Conservation (phyloP, 2,888 invertebrate genomes). For the Drosophila eohydei region DNA sequence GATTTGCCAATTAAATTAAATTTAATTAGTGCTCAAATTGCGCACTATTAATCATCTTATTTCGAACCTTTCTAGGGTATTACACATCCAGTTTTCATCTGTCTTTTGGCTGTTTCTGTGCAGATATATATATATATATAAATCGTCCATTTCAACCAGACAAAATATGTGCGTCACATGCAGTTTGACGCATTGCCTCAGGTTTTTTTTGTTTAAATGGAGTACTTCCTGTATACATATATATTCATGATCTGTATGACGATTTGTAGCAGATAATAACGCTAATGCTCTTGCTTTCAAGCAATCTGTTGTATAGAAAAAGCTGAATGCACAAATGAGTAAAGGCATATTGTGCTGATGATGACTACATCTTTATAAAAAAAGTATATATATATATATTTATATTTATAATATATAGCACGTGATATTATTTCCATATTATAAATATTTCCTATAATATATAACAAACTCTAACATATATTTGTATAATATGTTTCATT, state of each 20-base stretch:
- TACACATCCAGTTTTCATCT: conserved; percentile 3
- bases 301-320: background rate
- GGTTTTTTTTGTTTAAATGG: background rate
- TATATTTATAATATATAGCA: background rate
- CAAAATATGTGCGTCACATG: background rate
- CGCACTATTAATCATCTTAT: conserved; percentile 5
- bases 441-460: background rate
- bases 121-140: background rate
- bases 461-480: background rate
- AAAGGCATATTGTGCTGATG: background rate
- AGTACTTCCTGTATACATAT: background rate
- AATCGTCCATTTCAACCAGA: background rate
- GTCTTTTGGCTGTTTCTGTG: background rate
- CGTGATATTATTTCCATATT: background rate
- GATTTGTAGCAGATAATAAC: background rate
- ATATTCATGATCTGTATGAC: background rate
- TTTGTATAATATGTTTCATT: background rate
- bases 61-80: conserved; percentile 1
- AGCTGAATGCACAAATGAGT: background rate
- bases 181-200: conserved; percentile 1
- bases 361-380: background rate
- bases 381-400: no score
- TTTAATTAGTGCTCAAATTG: conserved; percentile 4
- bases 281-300: background rate
- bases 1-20: conserved; percentile 1